Conservation (phyloP, 2,888 invertebrate species). For the Clostera curtula region DNA sequence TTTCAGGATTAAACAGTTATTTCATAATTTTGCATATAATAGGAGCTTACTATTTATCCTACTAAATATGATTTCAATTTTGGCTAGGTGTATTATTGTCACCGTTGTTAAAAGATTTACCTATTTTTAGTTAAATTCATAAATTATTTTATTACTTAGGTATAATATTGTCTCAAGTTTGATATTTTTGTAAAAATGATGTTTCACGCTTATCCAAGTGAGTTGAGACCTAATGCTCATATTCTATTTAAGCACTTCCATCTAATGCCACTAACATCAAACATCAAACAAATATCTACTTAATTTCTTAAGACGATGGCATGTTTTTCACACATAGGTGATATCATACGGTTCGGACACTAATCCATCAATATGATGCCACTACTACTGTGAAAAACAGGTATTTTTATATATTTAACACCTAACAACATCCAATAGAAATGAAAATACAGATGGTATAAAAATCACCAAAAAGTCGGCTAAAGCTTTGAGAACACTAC, state of each 20-base stretch:
- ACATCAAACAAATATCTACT: constrained; percentile 60
- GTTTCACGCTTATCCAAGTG: constrained; percentile 26
- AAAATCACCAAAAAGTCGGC: constrained; percentile 49
- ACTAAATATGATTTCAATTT: no score
- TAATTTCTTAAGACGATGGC: constrained; percentile 6
- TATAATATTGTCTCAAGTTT: no score
- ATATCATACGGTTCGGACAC: not conserved
- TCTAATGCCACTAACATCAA: constrained; percentile 64
- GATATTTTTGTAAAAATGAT: no score
- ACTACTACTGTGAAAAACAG: constrained; percentile 9
- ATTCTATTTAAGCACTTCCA: constrained; percentile 67
- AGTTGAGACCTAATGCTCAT: constrained; percentile 27
- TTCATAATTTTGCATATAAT: no score
- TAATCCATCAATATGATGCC: not conserved
- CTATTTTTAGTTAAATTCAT: no score
- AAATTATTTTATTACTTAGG: no score
- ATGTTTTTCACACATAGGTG: constrained; percentile 6
- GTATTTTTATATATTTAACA: constrained; percentile 14
- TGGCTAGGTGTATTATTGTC: no score
- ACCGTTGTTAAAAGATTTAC: no score
- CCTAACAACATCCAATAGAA: constrained; percentile 35
- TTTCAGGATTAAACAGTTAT: constrained; percentile 2
- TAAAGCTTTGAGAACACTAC: constrained; percentile 59
- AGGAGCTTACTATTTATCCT: no score
- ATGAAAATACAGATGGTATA: constrained; percentile 29